Base-by-base conservation (phyloP, 2,797 vertebrate species). In the Chaetophractus vellerosus region DNA sequence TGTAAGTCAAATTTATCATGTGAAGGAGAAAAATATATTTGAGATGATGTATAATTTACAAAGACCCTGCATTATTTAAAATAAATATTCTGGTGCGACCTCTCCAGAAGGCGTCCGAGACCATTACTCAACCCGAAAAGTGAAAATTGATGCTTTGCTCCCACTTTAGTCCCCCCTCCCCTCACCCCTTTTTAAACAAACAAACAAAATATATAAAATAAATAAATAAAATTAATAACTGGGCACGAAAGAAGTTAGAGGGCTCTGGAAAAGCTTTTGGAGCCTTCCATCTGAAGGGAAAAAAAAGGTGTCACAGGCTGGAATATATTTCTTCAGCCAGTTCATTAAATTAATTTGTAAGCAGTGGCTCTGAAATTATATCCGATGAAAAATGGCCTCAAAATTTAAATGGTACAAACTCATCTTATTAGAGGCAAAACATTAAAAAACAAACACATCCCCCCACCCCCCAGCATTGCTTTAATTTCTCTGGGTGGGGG, bases 341-440 rank as follows among this genome's bases (percentile, higher is more conserved):
- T 99, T 99, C 99, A 99, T 99, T 99, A 99, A 99, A 99, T 99
- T 99, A 99, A 99, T 99, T 99, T 99, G 99, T 99, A 99, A 99
- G 99, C 99, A 99, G 99, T 98, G 99, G 99, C 99, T 98, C 99
- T 99, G 99, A 99, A 99, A 99, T 99, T 99, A 99, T 99, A 99
- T 98, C 97, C 98, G 99, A 99, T 99, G 99, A 99, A 99, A 99
- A 99, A 99, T 99, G 99, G 99, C 99, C 99, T 99, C 99, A 99
- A 99, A 99, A 99, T 99, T 99, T 99, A 99, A 99, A 99, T 99
- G 99, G 99, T 99, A 99, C 99, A 99, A 99, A 99, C 99, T 99
- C 99, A 99, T 99, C 99, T 99, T 99, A 99, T 99, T 99, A 99
- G 99, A 99, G 98, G 99, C 98, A 99, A 99, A 99, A 99, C 99